Percentiles rank a stretch among this genome's conserved stretches.
Evolutionary conservation across 2,113 vertebrate genomes (phyloP).

Genomic region (Lynx canadensis): DNA sequence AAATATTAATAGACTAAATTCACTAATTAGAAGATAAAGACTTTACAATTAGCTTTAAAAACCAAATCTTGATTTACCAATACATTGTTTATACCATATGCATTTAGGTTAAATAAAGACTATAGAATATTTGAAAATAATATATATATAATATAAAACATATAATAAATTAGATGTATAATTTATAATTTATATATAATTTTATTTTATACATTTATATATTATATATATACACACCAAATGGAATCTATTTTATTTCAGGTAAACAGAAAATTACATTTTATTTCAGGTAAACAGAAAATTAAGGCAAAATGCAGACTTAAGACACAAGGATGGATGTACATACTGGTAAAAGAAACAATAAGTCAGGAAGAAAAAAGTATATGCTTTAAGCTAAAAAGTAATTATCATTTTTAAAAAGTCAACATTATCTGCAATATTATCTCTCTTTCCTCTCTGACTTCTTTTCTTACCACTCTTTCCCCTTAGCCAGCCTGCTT

Average conservation of each 20-base stretch:
- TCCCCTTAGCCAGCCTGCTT: background rate
- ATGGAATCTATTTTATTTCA: background rate
- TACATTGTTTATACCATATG: background rate
- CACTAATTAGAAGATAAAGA: background rate
- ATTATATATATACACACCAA: background rate
- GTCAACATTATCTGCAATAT: background rate
- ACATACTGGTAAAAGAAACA: background rate
- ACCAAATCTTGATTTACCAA: background rate
- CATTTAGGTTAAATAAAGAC: background rate
- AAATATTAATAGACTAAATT: background rate
- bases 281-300: background rate
- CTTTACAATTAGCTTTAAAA: background rate
- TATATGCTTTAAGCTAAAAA: background rate
- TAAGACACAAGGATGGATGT: background rate
- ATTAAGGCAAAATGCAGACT: background rate
- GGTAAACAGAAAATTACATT: too few relatives aligned
- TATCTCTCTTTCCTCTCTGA: background rate
- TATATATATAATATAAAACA: too few relatives aligned
- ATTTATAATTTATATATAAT: too few relatives aligned
- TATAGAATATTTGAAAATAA: background rate
- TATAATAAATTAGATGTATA: too few relatives aligned
- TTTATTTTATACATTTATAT: too few relatives aligned
- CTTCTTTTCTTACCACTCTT: background rate
- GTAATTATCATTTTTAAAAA: background rate
- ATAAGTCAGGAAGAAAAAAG: background rate